phyloP scores from a whole-genome alignment of 2,888 invertebrate species.

The Diaphora mendica region DNA sequence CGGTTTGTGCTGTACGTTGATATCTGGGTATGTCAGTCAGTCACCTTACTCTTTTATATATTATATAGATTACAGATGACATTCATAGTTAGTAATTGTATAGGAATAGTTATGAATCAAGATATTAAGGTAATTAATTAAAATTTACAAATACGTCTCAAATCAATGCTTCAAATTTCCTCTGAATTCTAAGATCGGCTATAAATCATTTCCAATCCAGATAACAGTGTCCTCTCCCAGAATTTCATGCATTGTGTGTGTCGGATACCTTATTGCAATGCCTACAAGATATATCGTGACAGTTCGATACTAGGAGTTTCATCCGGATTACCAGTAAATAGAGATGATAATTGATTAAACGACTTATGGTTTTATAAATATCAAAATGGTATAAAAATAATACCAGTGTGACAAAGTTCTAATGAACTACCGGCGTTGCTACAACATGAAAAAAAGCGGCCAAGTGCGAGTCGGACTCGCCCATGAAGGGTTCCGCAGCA shows the following conservation, averaged over 20 bases:
- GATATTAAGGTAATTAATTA: too few relatives aligned
- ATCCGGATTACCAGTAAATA: slow-evolving; percentile 2
- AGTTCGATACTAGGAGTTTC: slow-evolving; percentile 4
- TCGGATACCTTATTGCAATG: slow-evolving; percentile 11
- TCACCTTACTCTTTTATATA: too few relatives aligned
- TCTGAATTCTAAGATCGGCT: slow-evolving; percentile 13
- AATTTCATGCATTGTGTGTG: slow-evolving; percentile 8
- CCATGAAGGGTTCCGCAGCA: too few relatives aligned
- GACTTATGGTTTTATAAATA: not conserved
- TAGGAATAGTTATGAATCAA: too few relatives aligned
- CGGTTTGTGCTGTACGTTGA: too few relatives aligned
- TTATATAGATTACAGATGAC: too few relatives aligned
- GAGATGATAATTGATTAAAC: not conserved
- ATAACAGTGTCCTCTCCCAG: slow-evolving; percentile 12
- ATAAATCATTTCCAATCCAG: slow-evolving; percentile 16
- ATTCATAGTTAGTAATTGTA: too few relatives aligned
- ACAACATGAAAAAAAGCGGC: slow-evolving; percentile 36
- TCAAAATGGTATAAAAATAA: not conserved
- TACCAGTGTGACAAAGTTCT: slow-evolving; percentile 27
- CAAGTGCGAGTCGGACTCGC: too few relatives aligned
- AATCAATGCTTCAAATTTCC: slow-evolving; percentile 1
- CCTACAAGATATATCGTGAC: slow-evolving; percentile 14
- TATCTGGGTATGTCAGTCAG: too few relatives aligned
- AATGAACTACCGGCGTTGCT: slow-evolving; percentile 37
- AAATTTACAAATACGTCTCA: too few relatives aligned